Conservation (phyloP, 2,888 invertebrate species). For the Didymodactylos carnosus region DNA sequence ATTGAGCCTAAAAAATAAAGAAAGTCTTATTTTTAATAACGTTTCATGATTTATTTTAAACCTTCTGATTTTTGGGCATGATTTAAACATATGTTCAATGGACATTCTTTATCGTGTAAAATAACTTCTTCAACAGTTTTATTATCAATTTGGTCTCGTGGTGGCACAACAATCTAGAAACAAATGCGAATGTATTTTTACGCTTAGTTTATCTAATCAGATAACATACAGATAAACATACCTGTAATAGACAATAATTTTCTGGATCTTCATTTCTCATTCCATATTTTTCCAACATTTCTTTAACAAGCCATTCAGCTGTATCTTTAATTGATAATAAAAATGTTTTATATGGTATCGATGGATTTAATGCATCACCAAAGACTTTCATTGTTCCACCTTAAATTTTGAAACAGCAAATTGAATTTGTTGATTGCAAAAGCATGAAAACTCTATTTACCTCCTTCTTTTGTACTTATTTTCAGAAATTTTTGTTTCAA, state of each 20-base stretch:
- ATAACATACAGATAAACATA: conserved; percentile 28
- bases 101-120: conserved; percentile 89
- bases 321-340: conserved; percentile 75
- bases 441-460: conserved; percentile 51
- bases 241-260: conserved; percentile 85
- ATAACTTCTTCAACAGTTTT: conserved; percentile 52
- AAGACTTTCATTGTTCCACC: conserved; percentile 51
- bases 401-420: conserved; percentile 22
- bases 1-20: conserved; percentile 18
- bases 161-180: conserved; percentile 23
- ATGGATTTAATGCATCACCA: conserved; percentile 79
- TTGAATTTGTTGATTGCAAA: conserved; percentile 13
- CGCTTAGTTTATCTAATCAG: too few relatives aligned
- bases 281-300: conserved; percentile 91
- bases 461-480: conserved; percentile 79
- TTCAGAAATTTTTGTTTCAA: conserved; percentile 84
- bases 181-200: not conserved
- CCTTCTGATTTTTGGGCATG: conserved; percentile 23
- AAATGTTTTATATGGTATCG: conserved; percentile 92
- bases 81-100: conserved; percentile 52
- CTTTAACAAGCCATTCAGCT: conserved; percentile 71
- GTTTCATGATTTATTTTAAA: not conserved
- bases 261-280: conserved; percentile 67
- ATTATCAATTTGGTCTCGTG: conserved; percentile 23
- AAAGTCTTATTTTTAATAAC: not conserved